Percentiles rank a stretch among this genome's conserved stretches.
These are phyloP conservation scores for Arctia plantaginis DNA, from an alignment of 2,888 invertebrate species.

Conservation along the genomic window DNA sequence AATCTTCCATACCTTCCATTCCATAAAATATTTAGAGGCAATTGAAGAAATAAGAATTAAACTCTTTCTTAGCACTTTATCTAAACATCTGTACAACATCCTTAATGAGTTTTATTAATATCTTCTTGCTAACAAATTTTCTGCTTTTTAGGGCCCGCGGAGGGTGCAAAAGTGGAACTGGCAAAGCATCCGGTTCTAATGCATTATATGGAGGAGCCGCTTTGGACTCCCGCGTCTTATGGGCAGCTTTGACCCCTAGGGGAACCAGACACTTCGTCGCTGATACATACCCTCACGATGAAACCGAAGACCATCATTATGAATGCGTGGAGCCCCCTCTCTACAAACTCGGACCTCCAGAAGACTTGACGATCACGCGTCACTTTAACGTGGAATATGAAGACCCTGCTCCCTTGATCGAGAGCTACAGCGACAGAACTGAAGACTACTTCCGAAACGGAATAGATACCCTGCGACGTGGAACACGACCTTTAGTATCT, in stretches of 20 bases:
- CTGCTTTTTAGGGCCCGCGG: constrained; percentile 73
- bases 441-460: constrained; percentile 81
- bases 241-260: constrained; percentile 94
- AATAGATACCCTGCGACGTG: constrained; percentile 80
- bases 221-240: constrained; percentile 90
- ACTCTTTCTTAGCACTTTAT: too few species aligned
- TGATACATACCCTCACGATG: constrained; percentile 88
- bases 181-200: constrained; percentile 82
- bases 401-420: constrained; percentile 91
- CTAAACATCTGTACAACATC: too few species aligned
- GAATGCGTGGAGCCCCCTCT: constrained; percentile 89
- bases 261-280: constrained; percentile 93
- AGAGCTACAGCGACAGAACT: constrained; percentile 88
- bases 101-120: too few species aligned
- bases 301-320: constrained; percentile 89
- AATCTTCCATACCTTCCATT: too few species aligned
- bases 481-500: constrained; percentile 90
- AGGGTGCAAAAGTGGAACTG: constrained; percentile 85
- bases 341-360: constrained; percentile 82
- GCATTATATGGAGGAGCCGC: constrained; percentile 82
- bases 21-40: too few species aligned
- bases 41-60: too few species aligned
- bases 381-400: constrained; percentile 94
- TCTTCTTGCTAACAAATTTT: too few species aligned
- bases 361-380: constrained; percentile 88